A percentile compares a stretch with the other conserved stretches of the same genome.
phyloP scores from a whole-genome alignment of 2,797 vertebrate genomes.

The Clarias laeviceps region DNA sequence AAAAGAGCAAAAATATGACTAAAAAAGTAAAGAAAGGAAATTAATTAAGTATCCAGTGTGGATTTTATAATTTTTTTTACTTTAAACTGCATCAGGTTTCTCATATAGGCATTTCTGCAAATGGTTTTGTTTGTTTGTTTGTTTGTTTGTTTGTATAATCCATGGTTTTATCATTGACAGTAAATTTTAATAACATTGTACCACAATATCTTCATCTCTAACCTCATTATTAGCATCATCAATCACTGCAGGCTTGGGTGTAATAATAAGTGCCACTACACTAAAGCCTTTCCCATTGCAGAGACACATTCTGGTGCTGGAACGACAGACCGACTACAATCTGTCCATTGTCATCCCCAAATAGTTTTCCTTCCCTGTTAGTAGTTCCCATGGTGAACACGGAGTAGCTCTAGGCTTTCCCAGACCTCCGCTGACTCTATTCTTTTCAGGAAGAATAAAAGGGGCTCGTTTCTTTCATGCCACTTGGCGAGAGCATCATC shows the following conservation, averaged over 20 bases:
- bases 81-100: background rate
- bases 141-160: background rate
- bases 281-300: slow-evolving; percentile 42
- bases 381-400: slow-evolving; percentile 68
- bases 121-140: background rate
- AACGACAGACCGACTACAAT: slow-evolving; percentile 51
- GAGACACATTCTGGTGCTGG: slow-evolving; percentile 34
- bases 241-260: slow-evolving; percentile 39
- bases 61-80: background rate
- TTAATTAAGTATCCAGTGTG: background rate
- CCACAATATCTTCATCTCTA: background rate
- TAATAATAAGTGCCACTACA: slow-evolving; percentile 45
- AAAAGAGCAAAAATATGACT: background rate
- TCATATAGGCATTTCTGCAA: background rate
- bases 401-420: slow-evolving; percentile 69
- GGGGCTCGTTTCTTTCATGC: slow-evolving; percentile 62
- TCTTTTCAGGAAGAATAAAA: slow-evolving; percentile 68
- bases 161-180: no score
- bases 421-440: slow-evolving; percentile 68
- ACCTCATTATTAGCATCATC: slow-evolving; percentile 45
- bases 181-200: background rate
- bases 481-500: slow-evolving; percentile 66
- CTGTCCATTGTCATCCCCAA: slow-evolving; percentile 53
- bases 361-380: slow-evolving; percentile 53
- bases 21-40: background rate